Conservation (phyloP, 2,888 invertebrate genomes). For the Linnaemya vulpina region DNA sequence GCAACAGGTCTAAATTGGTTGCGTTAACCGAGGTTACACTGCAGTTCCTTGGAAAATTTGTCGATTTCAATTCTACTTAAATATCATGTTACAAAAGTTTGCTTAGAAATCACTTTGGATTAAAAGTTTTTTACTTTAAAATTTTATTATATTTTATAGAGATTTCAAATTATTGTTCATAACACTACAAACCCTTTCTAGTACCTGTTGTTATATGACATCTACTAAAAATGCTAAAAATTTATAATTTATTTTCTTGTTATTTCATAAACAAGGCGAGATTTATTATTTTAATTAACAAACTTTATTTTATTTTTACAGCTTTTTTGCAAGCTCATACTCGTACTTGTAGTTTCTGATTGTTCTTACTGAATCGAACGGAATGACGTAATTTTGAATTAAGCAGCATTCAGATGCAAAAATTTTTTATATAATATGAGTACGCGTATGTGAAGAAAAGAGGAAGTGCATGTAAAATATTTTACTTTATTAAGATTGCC, state of each 20-base stretch:
- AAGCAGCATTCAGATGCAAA: constrained; percentile 12
- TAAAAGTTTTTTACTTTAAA: too few relatives aligned
- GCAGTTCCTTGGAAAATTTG: too few relatives aligned
- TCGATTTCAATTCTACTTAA: too few relatives aligned
- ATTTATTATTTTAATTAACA: constrained; percentile 42
- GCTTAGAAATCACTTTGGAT: too few relatives aligned
- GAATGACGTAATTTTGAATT: constrained; percentile 50
- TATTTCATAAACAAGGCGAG: constrained; percentile 6
- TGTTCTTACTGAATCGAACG: constrained; percentile 19
- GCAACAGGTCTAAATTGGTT: too few relatives aligned
- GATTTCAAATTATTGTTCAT: too few relatives aligned
- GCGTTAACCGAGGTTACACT: too few relatives aligned
- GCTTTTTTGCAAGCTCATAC: neutral
- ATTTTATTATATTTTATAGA: too few relatives aligned
- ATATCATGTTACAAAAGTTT: too few relatives aligned
- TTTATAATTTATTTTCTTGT: neutral
- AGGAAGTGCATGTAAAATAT: constrained; percentile 16
- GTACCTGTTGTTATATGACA: neutral
- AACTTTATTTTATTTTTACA: constrained; percentile 5
- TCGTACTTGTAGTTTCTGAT: neutral
- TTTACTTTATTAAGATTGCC: constrained; percentile 9
- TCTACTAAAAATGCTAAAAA: neutral
- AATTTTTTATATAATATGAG: neutral
- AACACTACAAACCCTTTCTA: too few relatives aligned
- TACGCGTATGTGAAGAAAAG: neutral